Percentiles rank a stretch among this genome's conserved stretches.
Conservation (phyloP, 2,888 invertebrate genomes). For the Fissipunctia ypsillon region DNA sequence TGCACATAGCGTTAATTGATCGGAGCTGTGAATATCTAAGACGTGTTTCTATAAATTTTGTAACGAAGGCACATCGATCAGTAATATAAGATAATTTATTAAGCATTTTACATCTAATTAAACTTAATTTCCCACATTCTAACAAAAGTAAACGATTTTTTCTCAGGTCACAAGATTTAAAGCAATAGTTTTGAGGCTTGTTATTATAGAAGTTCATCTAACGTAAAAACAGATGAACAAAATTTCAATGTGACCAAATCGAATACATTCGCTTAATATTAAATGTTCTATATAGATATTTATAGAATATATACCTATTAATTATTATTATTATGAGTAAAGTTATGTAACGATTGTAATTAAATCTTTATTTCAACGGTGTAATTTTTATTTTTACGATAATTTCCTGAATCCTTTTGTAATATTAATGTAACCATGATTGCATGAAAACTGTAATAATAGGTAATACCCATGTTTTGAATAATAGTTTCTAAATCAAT, state of each 20-base stretch:
- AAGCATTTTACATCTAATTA: slow-evolving; percentile 69
- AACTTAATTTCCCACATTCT: slow-evolving; percentile 66
- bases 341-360: slow-evolving; percentile 90
- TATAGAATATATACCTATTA: slow-evolving; percentile 90
- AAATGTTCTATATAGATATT: slow-evolving; percentile 90
- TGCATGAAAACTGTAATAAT: not conserved
- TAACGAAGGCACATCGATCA: slow-evolving; percentile 69
- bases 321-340: slow-evolving; percentile 88
- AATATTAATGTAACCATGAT: not conserved
- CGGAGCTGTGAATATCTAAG: slow-evolving; percentile 70
- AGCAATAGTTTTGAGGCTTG: slow-evolving; percentile 71
- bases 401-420: slow-evolving; percentile 30
- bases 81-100: slow-evolving; percentile 74
- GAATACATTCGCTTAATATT: slow-evolving; percentile 90
- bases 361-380: slow-evolving; percentile 89
- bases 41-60: slow-evolving; percentile 57
- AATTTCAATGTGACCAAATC: slow-evolving; percentile 88
- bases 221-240: slow-evolving; percentile 62
- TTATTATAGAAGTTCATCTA: slow-evolving; percentile 54
- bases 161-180: slow-evolving; percentile 65
- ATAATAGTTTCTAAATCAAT: not conserved
- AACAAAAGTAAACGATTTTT: slow-evolving; percentile 52
- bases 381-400: slow-evolving; percentile 77
- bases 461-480: not conserved
- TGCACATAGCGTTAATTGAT: slow-evolving; percentile 40